phyloP scores from a whole-genome alignment of 2,113 vertebrate species.

The Tapirus terrestris region DNA sequence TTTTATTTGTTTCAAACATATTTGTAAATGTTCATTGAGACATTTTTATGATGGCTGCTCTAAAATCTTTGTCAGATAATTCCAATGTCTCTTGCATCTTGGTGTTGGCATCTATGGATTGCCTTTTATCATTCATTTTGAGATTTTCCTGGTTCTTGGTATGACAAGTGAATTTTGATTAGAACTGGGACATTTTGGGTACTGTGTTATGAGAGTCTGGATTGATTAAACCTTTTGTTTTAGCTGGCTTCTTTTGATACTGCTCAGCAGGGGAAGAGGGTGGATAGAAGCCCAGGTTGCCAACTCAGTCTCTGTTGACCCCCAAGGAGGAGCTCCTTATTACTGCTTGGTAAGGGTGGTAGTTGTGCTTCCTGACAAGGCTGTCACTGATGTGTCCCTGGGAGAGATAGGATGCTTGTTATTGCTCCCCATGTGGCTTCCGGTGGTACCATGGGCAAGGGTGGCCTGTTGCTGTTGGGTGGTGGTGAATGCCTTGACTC shows the following conservation, averaged over 20 bases:
- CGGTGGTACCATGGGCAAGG: not conserved
- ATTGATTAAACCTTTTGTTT: not conserved
- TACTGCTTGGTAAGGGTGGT: too few species aligned
- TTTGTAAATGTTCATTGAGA: not conserved
- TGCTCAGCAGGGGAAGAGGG: not conserved
- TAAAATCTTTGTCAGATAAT: too few species aligned
- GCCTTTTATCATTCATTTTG: not conserved
- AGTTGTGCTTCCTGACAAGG: not conserved
- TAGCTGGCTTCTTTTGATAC: not conserved
- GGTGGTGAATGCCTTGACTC: not conserved
- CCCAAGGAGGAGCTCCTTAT: accelerated
- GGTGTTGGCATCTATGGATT: not conserved
- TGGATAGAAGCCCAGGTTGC: too few species aligned
- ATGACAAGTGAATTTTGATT: not conserved
- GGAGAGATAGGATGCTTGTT: not conserved
- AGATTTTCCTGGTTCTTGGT: not conserved
- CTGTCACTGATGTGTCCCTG: not conserved
- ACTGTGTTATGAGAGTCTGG: not conserved
- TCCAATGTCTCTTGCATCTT: not conserved
- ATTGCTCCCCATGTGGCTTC: not conserved
- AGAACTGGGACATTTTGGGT: not conserved
- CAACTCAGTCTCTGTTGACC: not conserved
- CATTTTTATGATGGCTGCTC: not conserved
- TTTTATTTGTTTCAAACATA: not conserved
- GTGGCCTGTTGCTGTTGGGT: not conserved